Conservation (phyloP, 2,797 vertebrate species). For the Stomatorhinus walkeri region DNA sequence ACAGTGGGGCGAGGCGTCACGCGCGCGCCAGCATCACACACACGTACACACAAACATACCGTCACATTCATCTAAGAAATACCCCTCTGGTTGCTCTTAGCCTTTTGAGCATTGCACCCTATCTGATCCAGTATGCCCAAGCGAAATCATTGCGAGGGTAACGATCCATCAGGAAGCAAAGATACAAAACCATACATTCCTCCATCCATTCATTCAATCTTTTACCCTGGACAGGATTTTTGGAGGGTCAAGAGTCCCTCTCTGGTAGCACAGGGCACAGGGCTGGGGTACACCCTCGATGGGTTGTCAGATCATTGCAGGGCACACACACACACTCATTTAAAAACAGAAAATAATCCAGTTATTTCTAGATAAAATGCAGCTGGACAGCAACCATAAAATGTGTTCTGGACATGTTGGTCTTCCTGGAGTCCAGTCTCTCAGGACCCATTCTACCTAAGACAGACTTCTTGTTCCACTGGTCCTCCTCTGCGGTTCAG, state of each 20-base stretch:
- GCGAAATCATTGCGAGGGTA: background rate
- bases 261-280: background rate
- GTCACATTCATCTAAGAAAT: background rate
- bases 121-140: background rate
- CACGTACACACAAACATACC: background rate
- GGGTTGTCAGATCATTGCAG: background rate
- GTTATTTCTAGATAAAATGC: background rate
- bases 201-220: background rate
- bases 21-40: background rate
- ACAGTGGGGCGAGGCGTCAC: background rate
- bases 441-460: background rate
- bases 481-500: background rate
- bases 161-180: background rate
- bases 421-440: background rate
- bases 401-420: background rate
- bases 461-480: background rate
- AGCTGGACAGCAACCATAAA: background rate
- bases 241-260: background rate
- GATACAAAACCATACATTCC: background rate
- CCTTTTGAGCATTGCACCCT: background rate
- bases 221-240: background rate
- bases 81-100: background rate
- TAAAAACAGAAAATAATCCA: background rate
- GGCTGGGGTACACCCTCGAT: background rate
- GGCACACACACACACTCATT: background rate